Evolutionary conservation across 1,140 invertebrate genomes (phyloP), one percentile per base, ranked within the genome.

Genomic region (Palaemon carinicauda): DNA sequence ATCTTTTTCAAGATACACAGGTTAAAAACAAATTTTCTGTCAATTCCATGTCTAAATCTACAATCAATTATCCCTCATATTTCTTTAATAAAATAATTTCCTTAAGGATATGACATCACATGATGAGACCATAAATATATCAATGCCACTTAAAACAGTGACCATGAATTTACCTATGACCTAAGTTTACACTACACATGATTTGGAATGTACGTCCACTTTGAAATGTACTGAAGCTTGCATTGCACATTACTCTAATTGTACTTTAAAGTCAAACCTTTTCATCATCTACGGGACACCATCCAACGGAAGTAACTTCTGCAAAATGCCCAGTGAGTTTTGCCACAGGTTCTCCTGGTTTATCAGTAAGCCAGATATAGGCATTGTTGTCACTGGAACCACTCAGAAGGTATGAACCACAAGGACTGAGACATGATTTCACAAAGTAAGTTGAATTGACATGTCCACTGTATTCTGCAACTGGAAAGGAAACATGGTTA

Each of bases 261-360:
- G n/a, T 24, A 79, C 73, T 15, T 78, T 82, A 51, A 50, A 80
- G 88, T 90, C 93, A 93, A 90, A 93, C 94, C 79, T 88, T 88
- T 29, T 91, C 90, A 88, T 93, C 90, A 73, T 92, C 92, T 53
- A 90, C 87, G 31, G 88, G 91, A 87, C 94, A 94, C 96, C 96
- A 97, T 0, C 95, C 94, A 5, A 97, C 95, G 90, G 95, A 95
- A 1, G 96, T 96, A 0, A 97, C 96, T 92, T 98, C 96, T 9
- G 94, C 95, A 19, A 92, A 93, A 90, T 97, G 96, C 0, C 96
- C 96, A 3, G 91, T 92, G 0, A 97, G 92, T 82, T 93, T 93
- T 15, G 95, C 93, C 24, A 96, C 89, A 0, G 95, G 95, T 71
- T 91, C 88, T 29, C 94, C 93, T n/a, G 93, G 91, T 88, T 93